Conservation (phyloP, 2,888 invertebrate genomes). For the Torymus auratus region DNA sequence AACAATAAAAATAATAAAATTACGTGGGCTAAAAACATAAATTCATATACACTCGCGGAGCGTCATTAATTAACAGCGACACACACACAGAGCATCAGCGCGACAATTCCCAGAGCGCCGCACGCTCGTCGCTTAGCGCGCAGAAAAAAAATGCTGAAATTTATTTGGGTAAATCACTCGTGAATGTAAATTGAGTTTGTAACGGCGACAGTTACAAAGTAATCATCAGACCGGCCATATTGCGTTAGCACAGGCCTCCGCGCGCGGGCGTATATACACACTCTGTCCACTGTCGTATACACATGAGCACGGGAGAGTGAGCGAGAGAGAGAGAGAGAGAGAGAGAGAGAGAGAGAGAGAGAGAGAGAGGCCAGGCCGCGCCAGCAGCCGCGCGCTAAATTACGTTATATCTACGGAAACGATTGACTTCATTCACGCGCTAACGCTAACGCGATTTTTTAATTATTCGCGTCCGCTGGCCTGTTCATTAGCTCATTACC, state of each 20-base stretch:
- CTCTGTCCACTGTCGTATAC: conserved; percentile 6
- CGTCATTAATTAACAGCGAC: too few relatives aligned
- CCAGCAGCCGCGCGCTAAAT: conserved; percentile 30
- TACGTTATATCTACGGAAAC: conserved; percentile 50
- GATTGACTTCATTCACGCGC: conserved; percentile 53
- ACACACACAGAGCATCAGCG: too few relatives aligned
- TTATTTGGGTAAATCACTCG: conserved; percentile 36
- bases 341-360: too few relatives aligned
- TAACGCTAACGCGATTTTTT: conserved; percentile 46
- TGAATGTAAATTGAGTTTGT: conserved; percentile 49
- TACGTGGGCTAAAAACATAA: too few relatives aligned
- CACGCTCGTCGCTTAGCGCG: not conserved
- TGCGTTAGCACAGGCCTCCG: conserved; percentile 20
- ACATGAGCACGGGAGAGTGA: too few relatives aligned
- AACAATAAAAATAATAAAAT: too few relatives aligned
- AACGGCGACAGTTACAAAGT: conserved; percentile 51
- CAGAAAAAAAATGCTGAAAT: not conserved
- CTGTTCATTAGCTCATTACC: not conserved
- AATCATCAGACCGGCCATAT: conserved; percentile 52
- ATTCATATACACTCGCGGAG: too few relatives aligned
- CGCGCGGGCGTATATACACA: not conserved
- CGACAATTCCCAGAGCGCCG: too few relatives aligned
- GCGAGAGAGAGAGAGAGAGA: too few relatives aligned
- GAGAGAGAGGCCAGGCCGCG: too few relatives aligned
- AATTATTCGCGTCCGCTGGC: conserved; percentile 23